Base-by-base conservation (phyloP, 2,797 vertebrate genomes). In the Sciurus vulgaris region DNA sequence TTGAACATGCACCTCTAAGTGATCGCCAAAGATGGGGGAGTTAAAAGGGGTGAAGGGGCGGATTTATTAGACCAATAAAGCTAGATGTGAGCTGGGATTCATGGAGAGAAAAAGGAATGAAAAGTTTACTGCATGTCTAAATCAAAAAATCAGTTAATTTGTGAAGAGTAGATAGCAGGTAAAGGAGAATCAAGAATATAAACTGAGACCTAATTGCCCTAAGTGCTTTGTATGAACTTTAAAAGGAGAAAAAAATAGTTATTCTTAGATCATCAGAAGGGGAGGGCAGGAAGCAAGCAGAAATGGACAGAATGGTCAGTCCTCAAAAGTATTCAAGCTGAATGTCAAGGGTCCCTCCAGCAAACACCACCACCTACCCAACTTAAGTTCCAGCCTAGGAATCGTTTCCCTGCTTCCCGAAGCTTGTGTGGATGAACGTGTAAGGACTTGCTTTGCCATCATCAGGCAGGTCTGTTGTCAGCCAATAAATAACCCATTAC, bases 111-210 rank as follows among this genome's bases (percentile, higher is more conserved):
- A 78, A 35, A 86, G 44, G 26, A 22, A n/a, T 65, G 54, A 44
- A 28, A 26, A 65, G 17, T 24, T 95, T 47, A 38, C 30, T 76
- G 24, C 38, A 2, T 44, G 41, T n/a, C 22, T 83, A 82, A 51
- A 51, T 76, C 28, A 61, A 56, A 94, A 41, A 63, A 24, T 41
- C 90, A 69, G 41, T 84, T 89, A 91, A 70, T 56, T 88, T 73
- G 77, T 83, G 56, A 93, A 86, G 85, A 89, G 86, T 65, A 41
- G 41, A 44, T 38, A 79, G 67, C 56, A 82, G 78, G 93, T 33
- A 86, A 83, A 86, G 90, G n/a, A 73, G 33, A 89, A 90, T 11
- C 41, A 49, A 93, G 84, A 85, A 11, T 73, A 28, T 79, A 91
- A 77, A 81, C 77, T 54, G 79, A 89, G 33, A 59, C 17, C n/a